Evolutionary conservation across 2,888 invertebrate species (phyloP), one percentile per base, ranked within the genome.

Genomic region (Drosophila limbata): DNA sequence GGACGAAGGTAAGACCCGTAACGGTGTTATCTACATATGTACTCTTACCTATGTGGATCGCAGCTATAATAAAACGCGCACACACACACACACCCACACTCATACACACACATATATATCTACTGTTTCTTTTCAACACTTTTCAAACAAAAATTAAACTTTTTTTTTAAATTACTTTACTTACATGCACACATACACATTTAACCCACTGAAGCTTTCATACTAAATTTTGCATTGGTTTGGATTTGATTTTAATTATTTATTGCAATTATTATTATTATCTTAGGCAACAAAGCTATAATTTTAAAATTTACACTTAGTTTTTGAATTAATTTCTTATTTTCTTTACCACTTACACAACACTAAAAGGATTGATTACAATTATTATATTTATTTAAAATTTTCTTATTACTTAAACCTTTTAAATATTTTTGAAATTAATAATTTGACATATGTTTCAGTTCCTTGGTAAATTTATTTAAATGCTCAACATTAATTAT

Each of bases 1-100:
- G 81, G 96, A 95, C 93, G 96, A 96, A 94, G 95, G 95, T 96
- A 93, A 92, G 91, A 89, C 88, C 82, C 76, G 60, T 51, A 79
- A 78, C 55, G 73, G 60, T 55, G 65, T 59, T 57, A 77, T 63
- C 15, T 45, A 55, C 53, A 40, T 71, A 62, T 55, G 52, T 67
- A 25, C 25, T 25, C 73, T n/a, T 48, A 64, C 56, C 40, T 53
- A 61, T 63, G 79, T 64, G 66, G 79, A 59, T 48, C 67, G 75
- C 76, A 71, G 55, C 65, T 74, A 60, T 52, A 67, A 55, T 48
- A 65, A 60, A 42, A 25, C 51, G 50, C 56, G 35, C 68, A 6
- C 60, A 40, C 68, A 59, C 52, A 57, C n/a, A n/a, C 51, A 63
- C 64, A 37, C 28, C 8, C 28, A 57, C 59, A 51, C 40, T 64